Evolutionary conservation across 2,113 vertebrate species (phyloP).

Genomic region (Colossoma macropomum): DNA sequence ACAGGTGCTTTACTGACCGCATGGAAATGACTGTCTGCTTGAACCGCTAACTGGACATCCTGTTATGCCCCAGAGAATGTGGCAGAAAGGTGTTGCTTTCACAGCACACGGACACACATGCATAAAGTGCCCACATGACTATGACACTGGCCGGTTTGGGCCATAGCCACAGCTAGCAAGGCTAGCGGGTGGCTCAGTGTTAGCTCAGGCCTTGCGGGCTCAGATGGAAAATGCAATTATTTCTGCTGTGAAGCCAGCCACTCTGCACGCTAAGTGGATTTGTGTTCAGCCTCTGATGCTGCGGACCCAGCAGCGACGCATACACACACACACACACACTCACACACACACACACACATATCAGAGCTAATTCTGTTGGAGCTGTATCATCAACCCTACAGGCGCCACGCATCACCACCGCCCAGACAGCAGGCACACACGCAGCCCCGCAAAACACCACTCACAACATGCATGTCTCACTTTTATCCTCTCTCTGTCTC

Average conservation of each 20-base stretch:
- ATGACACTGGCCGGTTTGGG: conserved; percentile 27
- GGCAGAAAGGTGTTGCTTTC: not conserved
- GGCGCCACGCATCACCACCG: conserved; percentile 40
- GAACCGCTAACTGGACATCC: too few species aligned
- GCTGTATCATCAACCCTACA: conserved; percentile 55
- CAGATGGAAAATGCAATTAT: conserved; percentile 79
- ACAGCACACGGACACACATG: conserved; percentile 20
- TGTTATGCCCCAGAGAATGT: not conserved
- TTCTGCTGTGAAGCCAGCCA: conserved; percentile 69
- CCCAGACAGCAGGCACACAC: conserved; percentile 28
- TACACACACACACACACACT: conserved; percentile 59
- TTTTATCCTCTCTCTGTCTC: conserved; percentile 47
- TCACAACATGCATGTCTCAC: conserved; percentile 38
- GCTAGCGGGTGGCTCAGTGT: not conserved
- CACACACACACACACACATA: conserved; percentile 58
- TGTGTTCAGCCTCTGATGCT: conserved; percentile 63
- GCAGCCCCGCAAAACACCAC: conserved; percentile 6
- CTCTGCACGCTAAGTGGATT: conserved; percentile 61
- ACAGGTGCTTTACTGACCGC: too few species aligned
- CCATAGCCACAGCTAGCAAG: conserved; percentile 18
- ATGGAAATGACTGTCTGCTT: too few species aligned
- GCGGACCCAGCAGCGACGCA: conserved; percentile 50
- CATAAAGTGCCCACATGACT: not conserved
- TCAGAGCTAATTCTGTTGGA: conserved; percentile 63
- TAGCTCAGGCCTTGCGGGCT: conserved; percentile 54